These are phyloP conservation scores for Larimichthys crocea DNA, from an alignment of 2,113 vertebrate species.

Conservation along the genomic window DNA sequence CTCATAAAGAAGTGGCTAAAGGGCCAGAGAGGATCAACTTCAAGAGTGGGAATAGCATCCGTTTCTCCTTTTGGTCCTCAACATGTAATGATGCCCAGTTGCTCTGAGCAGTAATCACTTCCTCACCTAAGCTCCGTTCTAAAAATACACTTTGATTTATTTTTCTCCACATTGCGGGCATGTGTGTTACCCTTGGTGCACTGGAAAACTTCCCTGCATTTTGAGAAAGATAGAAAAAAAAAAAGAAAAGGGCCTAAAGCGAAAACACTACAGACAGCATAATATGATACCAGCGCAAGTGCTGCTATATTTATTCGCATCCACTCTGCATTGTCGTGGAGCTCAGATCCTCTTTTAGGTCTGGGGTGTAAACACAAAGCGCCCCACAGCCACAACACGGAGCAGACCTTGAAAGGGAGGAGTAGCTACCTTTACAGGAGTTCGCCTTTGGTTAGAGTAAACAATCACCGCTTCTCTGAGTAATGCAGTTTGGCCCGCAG, in stretches of 20 bases:
- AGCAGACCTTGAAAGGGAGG: constrained; percentile 46
- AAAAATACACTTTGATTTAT: constrained; percentile 29
- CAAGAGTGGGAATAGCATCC: constrained; percentile 43
- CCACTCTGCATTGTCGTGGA: constrained; percentile 59
- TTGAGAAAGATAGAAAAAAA: constrained; percentile 36
- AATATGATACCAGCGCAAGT: constrained; percentile 66
- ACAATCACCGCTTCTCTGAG: constrained; percentile 67
- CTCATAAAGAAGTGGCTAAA: constrained; percentile 49
- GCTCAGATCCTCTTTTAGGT: constrained; percentile 54
- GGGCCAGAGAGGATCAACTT: constrained; percentile 40
- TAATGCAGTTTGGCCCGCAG: constrained; percentile 59
- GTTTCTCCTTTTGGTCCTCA: constrained; percentile 43
- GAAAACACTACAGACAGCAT: constrained; percentile 67
- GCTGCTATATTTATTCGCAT: constrained; percentile 67
- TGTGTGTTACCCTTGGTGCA: constrained; percentile 38
- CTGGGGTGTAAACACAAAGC: constrained; percentile 60
- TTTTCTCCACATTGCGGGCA: constrained; percentile 20
- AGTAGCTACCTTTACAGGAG: constrained; percentile 45
- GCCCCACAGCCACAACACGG: constrained; percentile 60
- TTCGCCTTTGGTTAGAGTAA: constrained; percentile 69
- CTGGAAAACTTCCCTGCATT: constrained; percentile 37
- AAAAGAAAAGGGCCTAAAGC: constrained; percentile 39
- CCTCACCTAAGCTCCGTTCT: constrained; percentile 7
- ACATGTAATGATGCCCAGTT: not conserved
- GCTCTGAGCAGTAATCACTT: constrained; percentile 37